Conservation (phyloP, 2,888 invertebrate species). For the Harpagoxenus sublaevis region DNA sequence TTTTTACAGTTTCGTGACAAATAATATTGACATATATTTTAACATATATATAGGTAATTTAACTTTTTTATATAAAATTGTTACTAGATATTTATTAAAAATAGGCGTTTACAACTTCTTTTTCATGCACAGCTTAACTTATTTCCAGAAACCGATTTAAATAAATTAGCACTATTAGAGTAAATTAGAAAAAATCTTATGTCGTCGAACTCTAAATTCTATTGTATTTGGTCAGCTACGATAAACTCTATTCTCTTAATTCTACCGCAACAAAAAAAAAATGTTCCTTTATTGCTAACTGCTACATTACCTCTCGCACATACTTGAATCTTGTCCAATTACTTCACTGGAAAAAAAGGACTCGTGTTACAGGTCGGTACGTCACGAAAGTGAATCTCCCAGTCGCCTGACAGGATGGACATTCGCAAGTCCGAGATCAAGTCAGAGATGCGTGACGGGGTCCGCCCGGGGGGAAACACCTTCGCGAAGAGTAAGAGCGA, state of each 20-base stretch:
- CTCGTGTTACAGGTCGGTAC: not conserved
- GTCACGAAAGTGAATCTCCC: conserved; percentile 46
- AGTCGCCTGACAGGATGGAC: not conserved
- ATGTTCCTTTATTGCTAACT: not conserved
- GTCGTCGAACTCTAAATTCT: not conserved
- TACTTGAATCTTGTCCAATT: not conserved
- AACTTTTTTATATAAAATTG: not conserved
- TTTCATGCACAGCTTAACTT: not conserved
- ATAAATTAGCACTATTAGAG: not conserved
- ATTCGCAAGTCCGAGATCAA: conserved; percentile 30
- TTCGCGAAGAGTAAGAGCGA: conserved; percentile 73
- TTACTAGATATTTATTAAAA: conserved; percentile 1
- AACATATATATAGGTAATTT: not conserved
- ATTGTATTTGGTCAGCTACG: not conserved
- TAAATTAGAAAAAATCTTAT: not conserved
- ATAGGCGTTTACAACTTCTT: not conserved
- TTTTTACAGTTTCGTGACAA: not conserved
- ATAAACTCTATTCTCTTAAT: not conserved
- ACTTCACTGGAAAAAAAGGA: conserved; percentile 5
- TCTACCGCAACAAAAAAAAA: not conserved
- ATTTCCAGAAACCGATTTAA: not conserved
- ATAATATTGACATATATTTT: not conserved
- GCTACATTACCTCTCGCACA: not conserved
- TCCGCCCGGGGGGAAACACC: conserved; percentile 52
- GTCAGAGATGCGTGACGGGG: conserved; percentile 14